Base-by-base conservation (phyloP, 2,888 invertebrate species). In the Caenorhabditis zanzibari region DNA sequence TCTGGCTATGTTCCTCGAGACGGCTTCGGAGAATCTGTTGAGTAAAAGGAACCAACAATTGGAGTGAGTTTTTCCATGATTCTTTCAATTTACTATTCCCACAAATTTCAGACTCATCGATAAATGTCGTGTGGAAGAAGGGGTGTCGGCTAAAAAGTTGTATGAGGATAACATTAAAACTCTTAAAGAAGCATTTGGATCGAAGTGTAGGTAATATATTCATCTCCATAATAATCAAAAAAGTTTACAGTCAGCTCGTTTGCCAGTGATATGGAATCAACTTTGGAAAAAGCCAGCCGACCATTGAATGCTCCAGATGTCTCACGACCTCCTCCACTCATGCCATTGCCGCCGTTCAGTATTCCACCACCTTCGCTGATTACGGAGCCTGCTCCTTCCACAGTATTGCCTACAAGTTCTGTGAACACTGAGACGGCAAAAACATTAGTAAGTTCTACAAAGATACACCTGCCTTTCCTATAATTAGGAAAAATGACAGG, bases 51-150 rank as follows among this genome's bases (percentile, higher is more conserved):
- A 79, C 26, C 22, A 35, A 19, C 79, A 71, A 41, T 28, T 79
- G 32, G 79, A 79, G 79, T 79, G 44, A 35, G 79, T 41, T 28
- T n/a, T n/a, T n/a, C 32, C 32, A 32, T n/a, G 35, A 24, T 22
- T 22, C 22, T 41, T 22, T 19, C n/a, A 32, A 32, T 26, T 24
- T 52, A n/a, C 10, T 2, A 22, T 32, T 58, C n/a, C n/a, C n/a
- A n/a, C n/a, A n/a, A n/a, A n/a, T 68, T 66, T 12, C 63, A 77
- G 77, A n/a, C 19, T 71, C 4, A 22, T 79, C 24, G 79, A 79
- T 12, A 52, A 56, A 19, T 54, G 22, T 16, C 79, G 79, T 41
- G 47, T 5, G 16, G 52, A 71, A 16, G 79, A 71, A 47, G 71
- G 71, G 1, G 52, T 14, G 0, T 12, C 16, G 24, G 41, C 63